These are phyloP conservation scores for Myotis lucifugus DNA, from an alignment of 2,113 vertebrate genomes.

Conservation along the genomic window DNA sequence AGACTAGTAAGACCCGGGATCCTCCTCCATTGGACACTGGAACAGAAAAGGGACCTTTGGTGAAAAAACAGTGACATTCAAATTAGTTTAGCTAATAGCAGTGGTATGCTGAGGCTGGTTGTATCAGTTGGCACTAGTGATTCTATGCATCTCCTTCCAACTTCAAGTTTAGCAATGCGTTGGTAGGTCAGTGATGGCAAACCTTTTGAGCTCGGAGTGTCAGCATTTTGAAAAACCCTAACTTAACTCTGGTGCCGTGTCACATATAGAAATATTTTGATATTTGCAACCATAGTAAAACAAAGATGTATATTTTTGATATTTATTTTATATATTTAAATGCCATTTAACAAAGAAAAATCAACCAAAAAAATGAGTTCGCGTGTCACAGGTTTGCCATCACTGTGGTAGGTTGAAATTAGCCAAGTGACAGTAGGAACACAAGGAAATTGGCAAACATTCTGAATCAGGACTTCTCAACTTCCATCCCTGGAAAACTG, in stretches of 20 bases:
- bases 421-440: background rate
- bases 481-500: background rate
- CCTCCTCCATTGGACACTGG: background rate
- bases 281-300: too few species aligned
- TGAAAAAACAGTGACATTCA: background rate
- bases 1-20: background rate
- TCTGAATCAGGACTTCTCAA: background rate
- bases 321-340: too few species aligned
- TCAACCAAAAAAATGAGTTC: too few species aligned
- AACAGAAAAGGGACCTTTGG: background rate
- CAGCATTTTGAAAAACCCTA: too few species aligned
- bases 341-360: too few species aligned
- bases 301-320: too few species aligned
- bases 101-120: background rate
- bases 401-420: background rate
- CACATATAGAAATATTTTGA: too few species aligned
- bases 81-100: background rate
- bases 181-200: background rate
- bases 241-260: too few species aligned
- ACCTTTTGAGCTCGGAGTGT: too few species aligned
- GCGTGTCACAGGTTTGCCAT: too few species aligned
- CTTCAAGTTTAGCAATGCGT: background rate
- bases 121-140: background rate
- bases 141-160: background rate
- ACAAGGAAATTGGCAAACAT: background rate